Evolutionary conservation across 2,113 vertebrate genomes (phyloP), one percentile per base, ranked within the genome.

Genomic region (Eubucco bourcierii): DNA sequence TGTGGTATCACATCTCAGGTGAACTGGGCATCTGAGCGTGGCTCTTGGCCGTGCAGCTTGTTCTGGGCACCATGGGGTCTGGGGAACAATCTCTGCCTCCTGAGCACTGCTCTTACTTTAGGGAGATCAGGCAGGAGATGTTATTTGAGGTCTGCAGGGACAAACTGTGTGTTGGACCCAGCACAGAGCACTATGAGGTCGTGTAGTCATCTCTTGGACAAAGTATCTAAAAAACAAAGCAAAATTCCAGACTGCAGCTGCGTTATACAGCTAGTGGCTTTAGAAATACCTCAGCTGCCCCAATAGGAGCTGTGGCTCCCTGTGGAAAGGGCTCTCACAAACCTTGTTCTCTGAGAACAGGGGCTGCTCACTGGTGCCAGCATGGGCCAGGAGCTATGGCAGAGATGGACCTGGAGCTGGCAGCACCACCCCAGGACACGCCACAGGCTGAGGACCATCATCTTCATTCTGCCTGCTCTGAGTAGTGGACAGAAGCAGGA

Each of bases 371-470:
- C 28, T 28, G 31, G 20, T 39, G 59, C 55, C 85, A 29, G 60
- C 0, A 1, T 25, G 55, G 25, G 33, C 52, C 50, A 53, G 47
- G 71, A 85, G 19, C 59, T 55, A 4, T 8, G 37, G 28, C 63
- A 76, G 37, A 60, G 66, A 13, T 18, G 19, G 46, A 31, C 47
- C 31, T 24, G 41, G 39, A 18, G 25, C 73, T 74, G 46, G 39
- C 28, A 71, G 67, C 55, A 44, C 50, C 70, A 23, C 34, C 67
- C 23, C 34, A 46, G 87, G 31, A 70, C 4, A 3, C 0, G 2
- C 50, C 50, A 39, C 2, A 10, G 56, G 14, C 33, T 0, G 0
- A 50, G 31, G 17, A 67, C 11, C 1, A 0, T 55, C 60, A 24
- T 59, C 41, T 31, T 52, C 15, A 0, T 46, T 83, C 58, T 83